Evolutionary conservation across 2,888 invertebrate species (phyloP).

Genomic region (Polietes domitor): DNA sequence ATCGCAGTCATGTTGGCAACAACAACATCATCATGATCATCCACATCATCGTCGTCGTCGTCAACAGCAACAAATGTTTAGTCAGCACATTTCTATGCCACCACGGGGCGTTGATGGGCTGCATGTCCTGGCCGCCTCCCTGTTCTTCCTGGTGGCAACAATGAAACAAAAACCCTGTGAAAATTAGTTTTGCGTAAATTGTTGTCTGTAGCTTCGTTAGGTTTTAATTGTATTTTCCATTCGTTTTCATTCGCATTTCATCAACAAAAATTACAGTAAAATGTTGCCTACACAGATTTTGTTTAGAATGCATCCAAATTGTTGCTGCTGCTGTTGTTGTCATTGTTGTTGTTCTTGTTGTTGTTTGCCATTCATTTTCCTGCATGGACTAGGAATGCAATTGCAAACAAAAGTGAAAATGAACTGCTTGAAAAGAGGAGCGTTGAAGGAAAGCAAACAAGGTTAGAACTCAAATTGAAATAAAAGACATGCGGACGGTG

Average conservation of each 20-base stretch:
- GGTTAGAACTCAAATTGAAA: too few species aligned
- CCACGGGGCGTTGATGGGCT: not conserved
- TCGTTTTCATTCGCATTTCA: constrained; percentile 22
- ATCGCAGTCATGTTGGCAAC: not conserved
- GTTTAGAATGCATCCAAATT: constrained; percentile 17
- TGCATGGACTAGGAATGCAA: not conserved
- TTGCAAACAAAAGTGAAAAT: not conserved
- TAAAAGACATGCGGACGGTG: too few species aligned
- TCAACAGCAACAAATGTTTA: not conserved
- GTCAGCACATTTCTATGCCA: not conserved
- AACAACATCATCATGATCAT: not conserved
- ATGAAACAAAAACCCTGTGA: not conserved
- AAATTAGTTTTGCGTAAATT: constrained; percentile 76
- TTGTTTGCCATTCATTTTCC: too few species aligned
- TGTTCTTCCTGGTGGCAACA: not conserved
- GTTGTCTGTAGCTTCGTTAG: constrained; percentile 74
- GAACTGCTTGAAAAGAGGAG: not conserved
- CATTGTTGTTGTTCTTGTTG: too few species aligned
- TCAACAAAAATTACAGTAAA: constrained; percentile 28
- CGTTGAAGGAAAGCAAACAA: not conserved
- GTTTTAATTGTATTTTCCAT: constrained; percentile 73
- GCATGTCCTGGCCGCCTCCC: not conserved
- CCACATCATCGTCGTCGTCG: too few species aligned
- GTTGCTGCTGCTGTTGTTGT: not conserved
- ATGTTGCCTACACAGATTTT: constrained; percentile 51